These are phyloP conservation scores for Tolmerus cingulatus DNA, from an alignment of 2,888 invertebrate species.

Conservation along the genomic window DNA sequence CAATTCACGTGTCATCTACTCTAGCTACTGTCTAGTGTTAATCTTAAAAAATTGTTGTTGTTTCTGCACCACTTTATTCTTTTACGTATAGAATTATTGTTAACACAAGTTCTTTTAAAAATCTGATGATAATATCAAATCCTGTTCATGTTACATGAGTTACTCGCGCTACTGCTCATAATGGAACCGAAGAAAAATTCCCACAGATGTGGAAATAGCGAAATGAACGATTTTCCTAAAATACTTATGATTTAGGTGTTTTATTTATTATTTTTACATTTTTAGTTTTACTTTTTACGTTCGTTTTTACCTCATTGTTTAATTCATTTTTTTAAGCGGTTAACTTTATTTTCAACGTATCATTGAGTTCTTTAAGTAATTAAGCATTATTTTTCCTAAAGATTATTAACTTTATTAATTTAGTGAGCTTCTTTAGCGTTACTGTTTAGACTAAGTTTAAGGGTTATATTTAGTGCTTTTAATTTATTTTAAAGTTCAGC, in stretches of 20 bases:
- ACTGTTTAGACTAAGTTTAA: slow-evolving; percentile 7
- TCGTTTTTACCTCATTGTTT: slow-evolving; percentile 7
- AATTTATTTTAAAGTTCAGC: slow-evolving; percentile 25
- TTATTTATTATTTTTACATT: not conserved
- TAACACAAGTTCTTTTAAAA: slow-evolving; percentile 2
- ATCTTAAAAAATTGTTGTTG: slow-evolving; percentile 39
- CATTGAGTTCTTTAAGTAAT: not conserved
- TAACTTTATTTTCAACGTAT: slow-evolving; percentile 33
- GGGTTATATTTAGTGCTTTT: slow-evolving; percentile 10
- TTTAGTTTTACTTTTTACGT: slow-evolving; percentile 6
- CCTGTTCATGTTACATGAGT: slow-evolving; percentile 38
- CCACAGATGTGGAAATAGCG: not conserved
- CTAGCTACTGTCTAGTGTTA: slow-evolving; percentile 31
- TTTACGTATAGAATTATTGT: slow-evolving; percentile 25
- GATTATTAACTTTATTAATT: slow-evolving; percentile 20
- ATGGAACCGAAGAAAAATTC: not conserved
- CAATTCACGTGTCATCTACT: slow-evolving; percentile 34
- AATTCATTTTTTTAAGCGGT: slow-evolving; percentile 18
- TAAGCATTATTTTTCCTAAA: slow-evolving; percentile 1
- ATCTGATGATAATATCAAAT: slow-evolving; percentile 44
- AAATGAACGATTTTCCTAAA: not conserved
- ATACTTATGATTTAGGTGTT: not conserved
- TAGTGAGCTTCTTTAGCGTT: slow-evolving; percentile 11
- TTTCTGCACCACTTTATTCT: slow-evolving; percentile 41
- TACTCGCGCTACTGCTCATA: not conserved